phyloP scores from a whole-genome alignment of 1,140 invertebrate genomes.

The Tribolium madens region DNA sequence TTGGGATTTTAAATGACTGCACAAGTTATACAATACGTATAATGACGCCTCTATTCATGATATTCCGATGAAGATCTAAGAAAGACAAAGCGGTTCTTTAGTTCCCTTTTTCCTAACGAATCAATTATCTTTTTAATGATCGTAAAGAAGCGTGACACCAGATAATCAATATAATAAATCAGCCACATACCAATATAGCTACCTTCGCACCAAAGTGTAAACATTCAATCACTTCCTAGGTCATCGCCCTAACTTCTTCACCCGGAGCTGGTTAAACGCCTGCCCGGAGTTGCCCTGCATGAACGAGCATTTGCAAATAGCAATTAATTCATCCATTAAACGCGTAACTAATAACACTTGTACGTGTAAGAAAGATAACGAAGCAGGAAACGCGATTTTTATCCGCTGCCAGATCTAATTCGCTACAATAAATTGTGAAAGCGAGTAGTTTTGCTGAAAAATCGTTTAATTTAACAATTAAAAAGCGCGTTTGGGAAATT shows the following conservation, averaged over 20 bases:
- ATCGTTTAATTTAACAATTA: conserved; percentile 20
- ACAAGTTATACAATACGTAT: conserved; percentile 19
- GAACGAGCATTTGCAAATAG: conserved; percentile 36
- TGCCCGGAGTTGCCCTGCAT: conserved; percentile 36
- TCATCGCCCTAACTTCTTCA: conserved; percentile 32
- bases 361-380: conserved; percentile 34
- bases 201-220: conserved; percentile 25
- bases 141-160: not conserved
- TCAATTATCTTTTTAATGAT: not conserved
- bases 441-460: conserved; percentile 19
- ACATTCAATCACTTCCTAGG: conserved; percentile 37
- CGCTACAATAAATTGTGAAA: conserved; percentile 23
- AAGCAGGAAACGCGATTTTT: conserved; percentile 31
- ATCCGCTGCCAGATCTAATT: conserved; percentile 8
- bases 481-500: conserved; percentile 26
- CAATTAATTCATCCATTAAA: conserved; percentile 44
- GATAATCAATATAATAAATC: conserved; percentile 19
- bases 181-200: not conserved
- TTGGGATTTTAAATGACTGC: conserved; percentile 32
- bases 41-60: not conserved
- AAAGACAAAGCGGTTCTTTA: conserved; percentile 1
- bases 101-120: not conserved
- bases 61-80: not conserved
- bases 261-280: conserved; percentile 15
- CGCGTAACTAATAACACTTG: conserved; percentile 37